These are phyloP conservation scores for Ruditapes philippinarum DNA, from an alignment of 1,140 invertebrate species.

Conservation along the genomic window DNA sequence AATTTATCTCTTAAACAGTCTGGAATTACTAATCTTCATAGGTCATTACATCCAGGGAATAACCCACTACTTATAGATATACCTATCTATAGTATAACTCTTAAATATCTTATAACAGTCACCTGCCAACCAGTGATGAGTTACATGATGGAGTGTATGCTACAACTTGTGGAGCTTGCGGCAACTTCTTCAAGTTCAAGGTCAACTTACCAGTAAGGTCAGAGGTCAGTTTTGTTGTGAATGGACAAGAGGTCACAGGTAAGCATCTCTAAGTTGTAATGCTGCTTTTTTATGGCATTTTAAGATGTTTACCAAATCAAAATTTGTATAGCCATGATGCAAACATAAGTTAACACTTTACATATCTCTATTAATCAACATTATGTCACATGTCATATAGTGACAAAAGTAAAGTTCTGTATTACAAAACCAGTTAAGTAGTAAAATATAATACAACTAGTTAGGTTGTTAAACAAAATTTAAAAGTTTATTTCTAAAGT, in stretches of 20 bases:
- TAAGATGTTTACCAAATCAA: no score
- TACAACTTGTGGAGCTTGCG: constrained; percentile 77
- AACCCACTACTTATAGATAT: not conserved
- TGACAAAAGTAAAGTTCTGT: no score
- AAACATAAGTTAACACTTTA: no score
- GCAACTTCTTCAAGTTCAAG: constrained; percentile 82
- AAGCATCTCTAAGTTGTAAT: constrained; percentile 4
- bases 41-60: not conserved
- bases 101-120: constrained; percentile 62
- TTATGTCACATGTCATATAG: no score
- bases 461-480: no score
- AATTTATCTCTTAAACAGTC: not conserved
- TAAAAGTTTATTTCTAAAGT: no score
- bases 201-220: constrained; percentile 65
- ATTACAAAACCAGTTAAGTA: no score
- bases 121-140: constrained; percentile 67
- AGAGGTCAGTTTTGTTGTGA: constrained; percentile 75
- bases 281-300: no score
- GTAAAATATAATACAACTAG: no score
- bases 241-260: constrained; percentile 78
- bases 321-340: no score
- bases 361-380: no score
- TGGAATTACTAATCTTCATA: not conserved
- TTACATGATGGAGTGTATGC: constrained; percentile 77
- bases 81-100: not conserved